phyloP scores from a whole-genome alignment of 2,888 invertebrate genomes.

The Hypomecis atomaria region DNA sequence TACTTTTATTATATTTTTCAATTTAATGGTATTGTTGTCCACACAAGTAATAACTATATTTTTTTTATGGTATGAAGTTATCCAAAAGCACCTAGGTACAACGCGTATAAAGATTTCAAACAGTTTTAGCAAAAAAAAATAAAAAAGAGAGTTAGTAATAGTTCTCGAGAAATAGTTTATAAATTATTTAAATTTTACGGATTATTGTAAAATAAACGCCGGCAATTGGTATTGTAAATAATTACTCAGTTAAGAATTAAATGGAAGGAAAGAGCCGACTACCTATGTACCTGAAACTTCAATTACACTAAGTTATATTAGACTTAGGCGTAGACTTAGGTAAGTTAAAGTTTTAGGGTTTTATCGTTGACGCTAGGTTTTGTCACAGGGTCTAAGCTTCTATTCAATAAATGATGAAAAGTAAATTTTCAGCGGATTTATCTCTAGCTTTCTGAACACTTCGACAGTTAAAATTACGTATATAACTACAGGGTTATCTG shows the following conservation, averaged over 20 bases:
- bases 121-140: constrained; percentile 44
- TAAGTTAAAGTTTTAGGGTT: constrained; percentile 71
- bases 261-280: constrained; percentile 70
- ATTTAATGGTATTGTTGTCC: neutral
- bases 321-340: constrained; percentile 76
- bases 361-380: constrained; percentile 76
- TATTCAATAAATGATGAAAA: constrained; percentile 43
- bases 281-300: constrained; percentile 80
- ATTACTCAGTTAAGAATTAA: constrained; percentile 60
- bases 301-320: constrained; percentile 78
- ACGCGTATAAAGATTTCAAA: constrained; percentile 49
- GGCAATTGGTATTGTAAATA: constrained; percentile 65
- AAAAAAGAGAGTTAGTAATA: constrained; percentile 7
- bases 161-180: constrained; percentile 15
- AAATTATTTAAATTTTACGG: constrained; percentile 15
- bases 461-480: neutral
- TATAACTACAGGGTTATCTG: neutral
- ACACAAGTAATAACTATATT: neutral
- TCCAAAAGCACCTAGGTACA: constrained; percentile 76
- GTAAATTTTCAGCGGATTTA: neutral
- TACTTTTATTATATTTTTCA: neutral
- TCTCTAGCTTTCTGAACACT: constrained; percentile 1
- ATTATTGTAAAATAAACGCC: constrained; percentile 48
- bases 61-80: constrained; percentile 23
- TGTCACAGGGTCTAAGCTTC: constrained; percentile 77